Evolutionary conservation across 2,888 invertebrate genomes (phyloP), one percentile per base, ranked within the genome.

Genomic region (Ectemnius continuus): DNA sequence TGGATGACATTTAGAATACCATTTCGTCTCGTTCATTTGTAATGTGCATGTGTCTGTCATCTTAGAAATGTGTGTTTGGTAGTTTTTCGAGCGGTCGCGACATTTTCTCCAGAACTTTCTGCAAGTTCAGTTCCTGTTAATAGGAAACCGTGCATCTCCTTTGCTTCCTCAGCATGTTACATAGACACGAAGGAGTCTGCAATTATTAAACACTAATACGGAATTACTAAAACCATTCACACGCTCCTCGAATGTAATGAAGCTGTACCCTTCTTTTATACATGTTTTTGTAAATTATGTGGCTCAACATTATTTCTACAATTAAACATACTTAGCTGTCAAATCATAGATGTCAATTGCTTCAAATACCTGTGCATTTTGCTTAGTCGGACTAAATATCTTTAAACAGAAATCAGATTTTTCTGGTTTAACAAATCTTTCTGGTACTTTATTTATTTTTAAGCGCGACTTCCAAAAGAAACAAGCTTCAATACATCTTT

Each of bases 361-460:
- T 16, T 11, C 47, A 47, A 0, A 16, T 57, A 59, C 13, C 59
- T 18, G 26, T 23, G 20, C 59, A 59, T 20, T 59, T 59, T 52
- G 52, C 5, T 62, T 63, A 57, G 57, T 73, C 48, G 14, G 65
- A 61, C 58, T 45, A 76, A 73, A 70, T 73, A 73, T 20, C 60
- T 23, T 20, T 60, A 36, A 36, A 0, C 8, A 11, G 8, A 6
- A 8, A 36, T 2, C 36, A 36, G 36, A 36, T 11, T 36, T 36
- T 8, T 11, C 36, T 36, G 3, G 5, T 36, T 36, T 36, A 8
- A 36, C 36, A 23, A 3, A 23, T 23, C 2, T 23, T 4, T 11
- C 11, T 36, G 6, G 2, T 36, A 8, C 4, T 36, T 8, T 36
- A 36, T 36, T 36, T 36, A 36, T 11, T 8, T 4, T 36, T 36